Evolutionary conservation across 2,888 invertebrate species (phyloP), one percentile per base, ranked within the genome.

Genomic region (Heliconius hortense): DNA sequence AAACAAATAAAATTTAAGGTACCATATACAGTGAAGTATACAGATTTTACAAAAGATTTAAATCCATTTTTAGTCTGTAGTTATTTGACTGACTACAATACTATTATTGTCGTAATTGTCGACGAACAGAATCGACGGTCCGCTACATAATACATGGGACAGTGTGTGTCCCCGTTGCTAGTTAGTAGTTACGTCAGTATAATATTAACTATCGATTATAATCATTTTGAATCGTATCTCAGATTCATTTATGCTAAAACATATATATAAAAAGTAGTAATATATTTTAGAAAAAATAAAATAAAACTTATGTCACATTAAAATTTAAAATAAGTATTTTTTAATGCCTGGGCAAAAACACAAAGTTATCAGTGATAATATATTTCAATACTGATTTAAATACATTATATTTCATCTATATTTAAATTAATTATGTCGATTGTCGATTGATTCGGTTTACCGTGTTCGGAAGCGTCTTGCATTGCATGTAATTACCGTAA

Each of bases 401-500:
- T 48, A 71, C 39, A 71, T 39, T 60, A 24, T 70, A 70, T 60
- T 39, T 71, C 21, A 48, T 31, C 53, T 69, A 35, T 56, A 69
- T 43, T 56, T 62, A 73, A 68, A 70, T 74, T 70, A 69, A 74
- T 72, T 28, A 63, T 64, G 69, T 70, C 71, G 72, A 70, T 73
- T 77, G 69, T 59, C 71, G 72, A 70, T 73, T 77, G 72, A 70
- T 73, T 77, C 63, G 48, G 21, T 43, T 70, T 35, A 48, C 67
- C n/a, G 67, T 59, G 73, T 76, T 76, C 48, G 48, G 76, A 77
- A 67, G 74, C 72, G 72, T 72, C 74, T 71, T 48, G 39, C 59
- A 62, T 63, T 48, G 39, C 59, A 67, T 64, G 53, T 77, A 78
- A 72, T 77, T 71, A 72, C 28, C 62, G 71, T 78, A 77, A 73